These are phyloP conservation scores for Grus americana DNA, from an alignment of 2,113 vertebrate species.

Conservation along the genomic window DNA sequence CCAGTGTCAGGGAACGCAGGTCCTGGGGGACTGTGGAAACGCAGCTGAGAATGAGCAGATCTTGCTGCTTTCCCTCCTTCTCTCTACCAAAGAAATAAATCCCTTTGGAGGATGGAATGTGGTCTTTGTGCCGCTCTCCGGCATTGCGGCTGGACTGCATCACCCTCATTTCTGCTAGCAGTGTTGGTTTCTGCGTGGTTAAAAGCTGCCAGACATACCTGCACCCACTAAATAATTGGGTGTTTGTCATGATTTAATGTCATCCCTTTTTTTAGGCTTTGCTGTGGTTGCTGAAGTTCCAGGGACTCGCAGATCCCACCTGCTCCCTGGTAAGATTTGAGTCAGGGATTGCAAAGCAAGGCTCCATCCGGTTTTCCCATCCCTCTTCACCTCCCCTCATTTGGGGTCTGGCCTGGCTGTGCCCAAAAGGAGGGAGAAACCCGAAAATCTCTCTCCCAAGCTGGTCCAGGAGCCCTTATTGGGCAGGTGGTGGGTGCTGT, in stretches of 20 bases:
- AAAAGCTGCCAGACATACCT: background rate
- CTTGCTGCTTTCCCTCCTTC: background rate
- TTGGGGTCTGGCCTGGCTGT: background rate
- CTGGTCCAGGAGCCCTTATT: fast-evolving
- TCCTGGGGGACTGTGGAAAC: conserved; percentile 30
- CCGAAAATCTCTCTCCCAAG: background rate
- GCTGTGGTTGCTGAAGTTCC: background rate
- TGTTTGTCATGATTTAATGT: fast-evolving
- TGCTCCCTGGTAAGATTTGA: background rate
- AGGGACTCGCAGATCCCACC: background rate
- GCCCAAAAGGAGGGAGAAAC: background rate
- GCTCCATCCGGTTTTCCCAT: background rate
- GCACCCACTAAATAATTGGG: background rate
- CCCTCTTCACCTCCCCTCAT: background rate
- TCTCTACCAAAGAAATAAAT: background rate
- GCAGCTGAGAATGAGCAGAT: conserved; percentile 70
- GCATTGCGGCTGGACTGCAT: background rate
- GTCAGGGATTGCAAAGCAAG: background rate
- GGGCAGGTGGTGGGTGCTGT: background rate
- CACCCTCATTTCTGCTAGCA: background rate
- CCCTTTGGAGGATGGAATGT: background rate
- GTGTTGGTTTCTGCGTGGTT: background rate
- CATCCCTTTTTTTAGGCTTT: background rate
- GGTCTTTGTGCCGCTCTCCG: background rate
- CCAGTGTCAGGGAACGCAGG: background rate